Base-by-base conservation (phyloP, 1,140 invertebrate species). In the Drosophila melanica region DNA sequence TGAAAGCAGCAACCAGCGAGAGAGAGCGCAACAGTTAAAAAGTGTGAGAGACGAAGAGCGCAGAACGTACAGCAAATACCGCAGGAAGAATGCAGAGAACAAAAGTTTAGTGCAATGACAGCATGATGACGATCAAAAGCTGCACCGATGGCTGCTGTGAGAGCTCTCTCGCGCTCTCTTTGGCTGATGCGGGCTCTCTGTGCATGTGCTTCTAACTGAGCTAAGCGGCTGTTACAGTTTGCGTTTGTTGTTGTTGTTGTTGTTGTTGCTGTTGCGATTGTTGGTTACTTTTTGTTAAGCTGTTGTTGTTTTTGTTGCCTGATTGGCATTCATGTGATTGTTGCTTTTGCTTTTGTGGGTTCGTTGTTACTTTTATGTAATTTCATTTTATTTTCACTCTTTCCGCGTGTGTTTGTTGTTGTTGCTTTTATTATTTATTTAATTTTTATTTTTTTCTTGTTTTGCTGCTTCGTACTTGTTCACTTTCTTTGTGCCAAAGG, bases 331-430 rank as follows among this genome's bases (percentile, higher is more conserved):
- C 66, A 74, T 69, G 64, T 33, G 55, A 62, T 74, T 74, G 64
- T 67, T 50, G 59, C 50, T 51, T 47, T 66, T 47, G 48, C 48
- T 53, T 47, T 68, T 73, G 70, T 66, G 66, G 73, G 81, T 87
- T 87, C 79, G 81, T 86, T 86, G 82, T 86, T 86, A 86, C 79
- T 81, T 86, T 87, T 87, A 86, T 86, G 82, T 87, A 87, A 86
- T 87, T 86, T 87, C 67, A 74, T 86, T 86, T 86, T 86, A 69
- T 76, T 82, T 82, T 79, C 80, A 82, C 78, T 82, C 48, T 71
- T 79, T 79, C 68, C 54, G 45, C 69, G 45, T 63, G 33, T 8
- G 8, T 35, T 10, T 35, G 33, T 10, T 35, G 7, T 35, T 35
- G 33, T 35, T 10, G 33, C 27, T 27, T 27, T 23, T 23, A 23